Percentiles rank a stretch among this genome's conserved stretches.
These are phyloP conservation scores for Hemicentrotus pulcherrimus DNA, from an alignment of 35 echinoderm and acorn worm species.

Conservation along the genomic window DNA sequence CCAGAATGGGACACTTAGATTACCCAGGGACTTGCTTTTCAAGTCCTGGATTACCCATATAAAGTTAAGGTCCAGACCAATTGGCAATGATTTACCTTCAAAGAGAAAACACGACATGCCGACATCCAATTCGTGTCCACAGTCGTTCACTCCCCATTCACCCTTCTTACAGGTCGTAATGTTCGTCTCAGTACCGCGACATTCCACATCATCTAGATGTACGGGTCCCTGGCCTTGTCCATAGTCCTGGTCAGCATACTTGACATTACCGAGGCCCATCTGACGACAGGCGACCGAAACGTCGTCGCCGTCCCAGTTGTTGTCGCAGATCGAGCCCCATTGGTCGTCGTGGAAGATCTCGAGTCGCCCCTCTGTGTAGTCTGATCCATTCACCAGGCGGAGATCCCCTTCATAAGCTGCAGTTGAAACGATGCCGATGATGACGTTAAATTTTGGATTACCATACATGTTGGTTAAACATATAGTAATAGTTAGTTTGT, in stretches of 20 bases:
- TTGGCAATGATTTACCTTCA: background rate
- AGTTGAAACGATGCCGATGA: background rate
- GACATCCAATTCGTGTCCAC: background rate
- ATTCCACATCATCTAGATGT: conserved; percentile 16
- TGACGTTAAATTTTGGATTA: too few relatives aligned
- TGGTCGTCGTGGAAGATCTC: background rate
- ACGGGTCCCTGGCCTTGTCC: background rate
- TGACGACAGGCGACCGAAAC: background rate
- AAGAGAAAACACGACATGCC: background rate
- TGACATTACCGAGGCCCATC: background rate
- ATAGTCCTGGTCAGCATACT: background rate
- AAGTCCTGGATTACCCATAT: too few relatives aligned
- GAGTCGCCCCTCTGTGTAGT: background rate
- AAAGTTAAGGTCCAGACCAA: too few relatives aligned
- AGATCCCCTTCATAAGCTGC: background rate
- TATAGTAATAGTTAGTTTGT: too few relatives aligned
- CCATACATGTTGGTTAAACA: too few relatives aligned
- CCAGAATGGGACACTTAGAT: too few relatives aligned
- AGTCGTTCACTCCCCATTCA: background rate
- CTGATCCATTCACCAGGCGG: background rate
- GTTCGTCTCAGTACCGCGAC: background rate
- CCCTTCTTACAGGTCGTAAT: background rate
- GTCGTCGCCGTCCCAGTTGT: background rate
- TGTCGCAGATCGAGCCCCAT: conserved; percentile 16
- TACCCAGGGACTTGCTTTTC: too few relatives aligned